These are phyloP conservation scores for Ammospiza maritima DNA, from an alignment of 2,797 vertebrate genomes.

Conservation along the genomic window DNA sequence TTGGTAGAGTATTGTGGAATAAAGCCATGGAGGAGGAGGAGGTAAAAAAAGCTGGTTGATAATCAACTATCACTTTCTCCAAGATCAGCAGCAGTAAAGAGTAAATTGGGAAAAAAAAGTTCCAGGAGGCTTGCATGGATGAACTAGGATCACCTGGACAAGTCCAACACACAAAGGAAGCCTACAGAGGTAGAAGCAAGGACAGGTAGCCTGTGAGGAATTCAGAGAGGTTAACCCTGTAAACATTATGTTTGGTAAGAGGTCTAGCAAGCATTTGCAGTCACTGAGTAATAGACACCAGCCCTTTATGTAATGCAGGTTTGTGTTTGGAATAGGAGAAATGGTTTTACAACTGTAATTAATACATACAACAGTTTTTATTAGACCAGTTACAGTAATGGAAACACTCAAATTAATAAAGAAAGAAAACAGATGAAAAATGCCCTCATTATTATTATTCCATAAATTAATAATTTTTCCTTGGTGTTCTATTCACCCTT, in stretches of 20 bases:
- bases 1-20: neutral
- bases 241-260: neutral
- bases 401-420: neutral
- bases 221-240: neutral
- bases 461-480: neutral
- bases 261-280: neutral
- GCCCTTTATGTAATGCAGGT: neutral
- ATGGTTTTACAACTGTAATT: neutral
- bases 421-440: neutral
- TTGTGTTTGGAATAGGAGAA: neutral
- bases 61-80: neutral
- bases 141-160: neutral
- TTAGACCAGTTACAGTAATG: neutral
- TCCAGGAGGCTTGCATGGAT: neutral
- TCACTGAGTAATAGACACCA: neutral
- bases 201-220: neutral
- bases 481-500: neutral
- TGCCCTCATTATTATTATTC: neutral
- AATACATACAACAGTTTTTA: neutral
- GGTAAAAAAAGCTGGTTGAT: neutral
- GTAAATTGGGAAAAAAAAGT: neutral
- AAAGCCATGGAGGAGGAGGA: neutral
- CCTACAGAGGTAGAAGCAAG: neutral
- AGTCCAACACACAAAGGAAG: neutral
- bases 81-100: neutral